Evolutionary conservation across 2,888 invertebrate genomes (phyloP), one percentile per base, ranked within the genome.

Genomic region (Troides aeacus): DNA sequence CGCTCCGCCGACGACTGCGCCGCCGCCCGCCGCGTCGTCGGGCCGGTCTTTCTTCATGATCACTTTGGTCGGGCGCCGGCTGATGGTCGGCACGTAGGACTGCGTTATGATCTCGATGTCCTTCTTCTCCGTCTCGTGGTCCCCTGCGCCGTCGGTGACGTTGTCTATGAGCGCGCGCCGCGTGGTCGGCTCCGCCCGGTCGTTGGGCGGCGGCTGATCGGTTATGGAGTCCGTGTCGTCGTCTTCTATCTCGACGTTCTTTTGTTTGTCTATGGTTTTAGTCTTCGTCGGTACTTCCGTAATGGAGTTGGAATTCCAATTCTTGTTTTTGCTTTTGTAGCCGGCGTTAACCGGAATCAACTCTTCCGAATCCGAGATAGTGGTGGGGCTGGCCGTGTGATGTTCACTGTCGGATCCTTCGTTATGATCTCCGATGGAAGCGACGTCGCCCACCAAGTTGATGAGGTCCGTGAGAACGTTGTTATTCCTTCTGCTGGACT

Each of bases 271-370:
- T 50, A 74, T 73, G 42, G 80, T 81, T 77, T 89, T 92, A 69
- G 72, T 85, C 76, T 92, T 92, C 1, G 81, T 74, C 7, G 90
- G 88, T 56, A 86, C 74, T 75, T 92, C 92, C 0, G 92, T 92
- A 21, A 92, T 92, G 0, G 91, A 91, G 69, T 92, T 92, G 12
- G 87, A 78, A 72, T 92, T 92, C 76, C 86, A 85, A 66, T 90
- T 91, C 66, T 81, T 92, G 71, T 92, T 91, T 80, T 92, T 92
- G 66, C 92, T 92, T 69, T 92, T 92, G 72, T 92, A 91, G 0
- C 88, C 91, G 7, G 86, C 83, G 65, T 91, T 92, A 0, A 92
- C 88, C 17, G 89, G 91, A 65, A 92, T 88, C 12, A 92, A 75
- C 74, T 92, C 92, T 72, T 92, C 92, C 1, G 92, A 92, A 62